Conservation (phyloP, 2,113 vertebrate species). For the Amphiprion percula region DNA sequence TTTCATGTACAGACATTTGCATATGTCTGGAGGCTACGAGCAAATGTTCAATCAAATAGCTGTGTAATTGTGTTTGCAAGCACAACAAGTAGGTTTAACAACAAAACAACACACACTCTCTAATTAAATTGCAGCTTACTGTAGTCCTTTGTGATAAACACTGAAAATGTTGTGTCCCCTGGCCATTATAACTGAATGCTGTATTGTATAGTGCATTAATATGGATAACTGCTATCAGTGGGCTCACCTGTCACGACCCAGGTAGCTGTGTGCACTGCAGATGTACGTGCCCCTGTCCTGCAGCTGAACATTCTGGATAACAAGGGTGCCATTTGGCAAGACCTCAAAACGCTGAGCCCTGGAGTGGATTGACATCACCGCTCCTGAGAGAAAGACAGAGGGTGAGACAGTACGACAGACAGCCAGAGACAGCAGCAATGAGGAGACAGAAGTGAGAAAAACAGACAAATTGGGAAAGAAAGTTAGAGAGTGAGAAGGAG, state of each 20-base stretch:
- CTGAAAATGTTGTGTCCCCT: background rate
- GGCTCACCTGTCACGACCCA: conserved; percentile 87
- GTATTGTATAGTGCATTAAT: conserved; percentile 13
- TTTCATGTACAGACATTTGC: no score
- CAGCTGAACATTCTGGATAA: conserved; percentile 88
- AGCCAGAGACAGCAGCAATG: conserved; percentile 35
- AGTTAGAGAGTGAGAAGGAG: conserved; percentile 46
- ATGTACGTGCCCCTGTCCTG: conserved; percentile 94
- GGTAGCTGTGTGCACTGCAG: conserved; percentile 88
- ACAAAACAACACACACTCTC: background rate
- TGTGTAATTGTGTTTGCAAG: background rate
- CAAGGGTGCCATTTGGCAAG: conserved; percentile 90
- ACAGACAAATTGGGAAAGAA: conserved; percentile 51
- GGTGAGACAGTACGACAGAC: conserved; percentile 16
- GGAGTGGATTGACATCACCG: conserved; percentile 86
- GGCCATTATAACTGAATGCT: conserved; percentile 11
- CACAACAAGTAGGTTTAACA: background rate
- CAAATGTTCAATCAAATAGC: background rate
- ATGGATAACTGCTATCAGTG: conserved; percentile 29
- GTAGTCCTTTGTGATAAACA: conserved; percentile 1
- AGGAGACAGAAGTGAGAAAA: conserved; percentile 34
- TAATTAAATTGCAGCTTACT: conserved; percentile 18
- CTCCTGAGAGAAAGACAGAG: conserved; percentile 82
- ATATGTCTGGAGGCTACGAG: background rate
- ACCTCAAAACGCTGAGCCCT: conserved; percentile 90